Conservation (phyloP, 2,797 vertebrate genomes). For the Notolepis coatsorum region DNA sequence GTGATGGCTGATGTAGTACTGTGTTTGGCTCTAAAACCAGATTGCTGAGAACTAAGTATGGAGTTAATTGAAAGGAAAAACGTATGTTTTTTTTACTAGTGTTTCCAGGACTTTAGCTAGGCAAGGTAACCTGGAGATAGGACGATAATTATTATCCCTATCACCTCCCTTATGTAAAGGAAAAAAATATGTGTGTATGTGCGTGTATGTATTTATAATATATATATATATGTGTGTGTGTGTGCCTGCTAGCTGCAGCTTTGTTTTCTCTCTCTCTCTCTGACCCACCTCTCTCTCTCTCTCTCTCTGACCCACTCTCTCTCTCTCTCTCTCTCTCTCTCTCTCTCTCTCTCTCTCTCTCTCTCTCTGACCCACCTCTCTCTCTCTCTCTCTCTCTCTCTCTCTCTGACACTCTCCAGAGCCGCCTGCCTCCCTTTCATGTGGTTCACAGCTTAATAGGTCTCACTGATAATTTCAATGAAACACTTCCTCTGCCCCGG, state of each 20-base stretch:
- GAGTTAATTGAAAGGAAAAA: no score
- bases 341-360: slow-evolving; percentile 76
- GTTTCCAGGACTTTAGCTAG: no score
- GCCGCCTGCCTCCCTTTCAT: slow-evolving; percentile 83
- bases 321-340: slow-evolving; percentile 75
- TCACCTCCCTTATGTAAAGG: background rate
- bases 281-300: slow-evolving; percentile 47
- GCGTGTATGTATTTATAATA: no score
- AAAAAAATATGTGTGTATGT: background rate
- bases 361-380: slow-evolving; percentile 54
- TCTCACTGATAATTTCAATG: slow-evolving; percentile 88
- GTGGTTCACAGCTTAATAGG: slow-evolving; percentile 85
- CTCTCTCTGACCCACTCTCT: slow-evolving; percentile 76
- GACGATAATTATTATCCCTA: no score
- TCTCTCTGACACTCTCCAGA: slow-evolving; percentile 90
- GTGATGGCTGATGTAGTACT: no score
- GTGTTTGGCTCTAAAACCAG: no score
- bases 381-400: slow-evolving; percentile 6
- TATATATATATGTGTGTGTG: no score
- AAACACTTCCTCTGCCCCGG: slow-evolving; percentile 77
- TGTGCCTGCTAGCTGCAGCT: slow-evolving; percentile 45
- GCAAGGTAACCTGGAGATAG: no score
- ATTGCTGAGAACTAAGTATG: background rate
- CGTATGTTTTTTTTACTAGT: no score
- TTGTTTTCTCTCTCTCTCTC: slow-evolving; percentile 83